Conservation (phyloP, 2,113 vertebrate genomes). For the Rhodinocichla rosea region DNA sequence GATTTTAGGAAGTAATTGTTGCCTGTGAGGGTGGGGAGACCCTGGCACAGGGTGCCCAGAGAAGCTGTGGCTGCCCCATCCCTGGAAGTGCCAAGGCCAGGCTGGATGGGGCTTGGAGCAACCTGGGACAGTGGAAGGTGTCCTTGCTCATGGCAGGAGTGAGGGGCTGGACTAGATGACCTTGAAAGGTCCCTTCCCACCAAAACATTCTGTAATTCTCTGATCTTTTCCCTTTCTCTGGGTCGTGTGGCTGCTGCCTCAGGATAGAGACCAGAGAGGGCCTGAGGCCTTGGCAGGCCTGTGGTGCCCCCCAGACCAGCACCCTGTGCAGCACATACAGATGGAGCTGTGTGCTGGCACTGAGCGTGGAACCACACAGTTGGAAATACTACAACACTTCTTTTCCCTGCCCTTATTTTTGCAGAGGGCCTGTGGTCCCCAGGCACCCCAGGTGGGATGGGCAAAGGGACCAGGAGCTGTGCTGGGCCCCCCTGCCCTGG, state of each 20-base stretch:
- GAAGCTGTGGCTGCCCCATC: background rate
- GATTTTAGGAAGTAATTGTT: no score
- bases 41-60: no score
- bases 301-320: accelerated
- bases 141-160: background rate
- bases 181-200: background rate
- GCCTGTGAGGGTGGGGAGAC: background rate
- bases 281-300: accelerated
- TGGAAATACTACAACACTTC: background rate
- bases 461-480: background rate
- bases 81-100: background rate
- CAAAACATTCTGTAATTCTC: background rate
- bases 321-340: accelerated
- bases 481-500: no score
- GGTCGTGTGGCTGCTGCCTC: background rate
- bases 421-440: background rate
- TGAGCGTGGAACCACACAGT: accelerated
- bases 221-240: accelerated
- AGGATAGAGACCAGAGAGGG: accelerated
- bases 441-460: background rate
- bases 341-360: accelerated
- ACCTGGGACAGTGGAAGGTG: background rate
- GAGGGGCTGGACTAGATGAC: background rate
- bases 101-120: background rate
- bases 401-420: accelerated